Percentiles rank a stretch among this genome's conserved stretches.
Conservation (phyloP, 2,113 vertebrate genomes). For the Australoheros scitulus region DNA sequence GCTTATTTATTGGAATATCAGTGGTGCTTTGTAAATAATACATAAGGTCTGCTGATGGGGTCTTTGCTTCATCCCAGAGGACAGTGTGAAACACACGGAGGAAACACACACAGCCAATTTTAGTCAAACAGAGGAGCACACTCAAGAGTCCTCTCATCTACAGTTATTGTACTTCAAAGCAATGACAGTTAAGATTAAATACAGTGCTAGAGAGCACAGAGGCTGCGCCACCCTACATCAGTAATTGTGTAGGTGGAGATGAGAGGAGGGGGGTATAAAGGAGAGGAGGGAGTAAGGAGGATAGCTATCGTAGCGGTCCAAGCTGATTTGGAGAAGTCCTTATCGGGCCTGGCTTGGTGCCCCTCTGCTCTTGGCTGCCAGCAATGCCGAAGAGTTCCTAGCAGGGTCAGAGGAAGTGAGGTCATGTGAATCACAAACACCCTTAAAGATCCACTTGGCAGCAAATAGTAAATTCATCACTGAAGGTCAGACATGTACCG, state of each 20-base stretch:
- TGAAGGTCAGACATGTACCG: conserved; percentile 73
- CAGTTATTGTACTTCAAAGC: conserved; percentile 66
- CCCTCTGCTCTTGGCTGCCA: conserved; percentile 52
- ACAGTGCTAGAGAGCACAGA: conserved; percentile 14
- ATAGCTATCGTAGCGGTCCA: conserved; percentile 29
- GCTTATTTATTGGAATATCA: conserved; percentile 59
- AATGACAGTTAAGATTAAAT: conserved; percentile 63
- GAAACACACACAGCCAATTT: conserved; percentile 39
- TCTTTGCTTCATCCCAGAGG: conserved; percentile 37
- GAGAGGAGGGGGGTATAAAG: conserved; percentile 3
- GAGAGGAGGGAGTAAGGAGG: conserved; percentile 3
- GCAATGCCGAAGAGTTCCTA: conserved; percentile 47
- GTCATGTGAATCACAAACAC: conserved; percentile 72
- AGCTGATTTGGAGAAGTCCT: conserved; percentile 61
- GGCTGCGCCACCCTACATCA: conserved; percentile 13
- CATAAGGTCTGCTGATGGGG: conserved; percentile 50
- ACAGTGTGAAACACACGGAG: conserved; percentile 35
- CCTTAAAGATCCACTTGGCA: conserved; percentile 73
- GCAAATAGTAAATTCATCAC: conserved; percentile 60
- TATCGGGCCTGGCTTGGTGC: conserved; percentile 55
- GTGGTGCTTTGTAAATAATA: conserved; percentile 59
- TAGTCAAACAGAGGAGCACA: conserved; percentile 50
- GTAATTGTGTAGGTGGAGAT: conserved; percentile 10
- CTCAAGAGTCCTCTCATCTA: conserved; percentile 55
- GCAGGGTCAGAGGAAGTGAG: conserved; percentile 70